Base-by-base conservation (phyloP, 2,888 invertebrate species). In the Plagiodera versicolora region DNA sequence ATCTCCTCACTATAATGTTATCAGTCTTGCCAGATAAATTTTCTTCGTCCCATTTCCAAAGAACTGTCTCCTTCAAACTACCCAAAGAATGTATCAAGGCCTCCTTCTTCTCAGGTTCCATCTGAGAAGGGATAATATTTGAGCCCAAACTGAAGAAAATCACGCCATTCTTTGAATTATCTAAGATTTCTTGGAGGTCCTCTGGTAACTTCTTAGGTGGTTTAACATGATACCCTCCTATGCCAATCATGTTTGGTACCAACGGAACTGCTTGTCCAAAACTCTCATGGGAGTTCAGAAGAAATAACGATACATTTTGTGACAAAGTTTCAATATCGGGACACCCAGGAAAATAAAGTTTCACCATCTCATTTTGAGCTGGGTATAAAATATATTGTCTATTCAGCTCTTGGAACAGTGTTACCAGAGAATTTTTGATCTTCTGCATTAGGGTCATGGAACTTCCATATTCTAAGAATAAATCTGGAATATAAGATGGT, bases 31-130 rank as follows among this genome's bases (percentile, higher is more conserved):
- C 68, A 11, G 69, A 69, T 16, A 74, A 53, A 9, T 28, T 48
- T 16, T 85, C 82, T 0, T 83, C 83, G 67, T 64, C 61, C 60
- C 87, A 89, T 78, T 89, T 89, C 88, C 87, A 88, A 17, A 90
- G 71, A 0, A 90, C 83, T 4, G 83, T 85, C 64, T 88, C 85
- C 64, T 87, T 86, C 0, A 89, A 69, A 62, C 81, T 81, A 0
- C 83, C 79, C 52, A 90, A 84, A 1, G 83, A 83, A 58, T 84
- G 83, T 6, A 85, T 75, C 35, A 90, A 81, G 1, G 80, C 83
- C 19, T 81, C 74, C 20, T 81, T 78, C 64, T 82, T 85, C 1
- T 84, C 81, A 0, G 73, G 66, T 0, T 84, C 82, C 58, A 89
- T 74, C 63, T 85, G 81, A 8, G 82, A 78, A 57, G 84, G 84